Evolutionary conservation across 2,113 vertebrate species (phyloP).

Genomic region (Tragelaphus imberbis): DNA sequence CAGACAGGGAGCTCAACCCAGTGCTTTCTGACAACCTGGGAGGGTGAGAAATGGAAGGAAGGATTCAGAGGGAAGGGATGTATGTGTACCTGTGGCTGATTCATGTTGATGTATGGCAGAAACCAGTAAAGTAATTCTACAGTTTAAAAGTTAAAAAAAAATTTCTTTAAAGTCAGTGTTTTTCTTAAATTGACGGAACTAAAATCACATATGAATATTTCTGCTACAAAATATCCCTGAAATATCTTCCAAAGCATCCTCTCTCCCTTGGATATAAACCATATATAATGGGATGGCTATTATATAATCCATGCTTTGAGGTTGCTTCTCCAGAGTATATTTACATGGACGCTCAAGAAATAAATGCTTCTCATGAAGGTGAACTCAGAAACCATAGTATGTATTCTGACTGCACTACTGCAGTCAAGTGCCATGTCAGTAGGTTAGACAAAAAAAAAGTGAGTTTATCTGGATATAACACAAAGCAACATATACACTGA

Average conservation of each 20-base stretch:
- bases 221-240: neutral
- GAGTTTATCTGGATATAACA: neutral
- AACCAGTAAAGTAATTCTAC: neutral
- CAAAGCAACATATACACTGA: neutral
- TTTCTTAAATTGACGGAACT: slow-evolving; percentile 2
- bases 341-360: neutral
- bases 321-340: neutral
- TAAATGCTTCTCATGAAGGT: neutral
- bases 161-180: neutral
- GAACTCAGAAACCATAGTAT: neutral
- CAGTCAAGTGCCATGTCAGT: neutral
- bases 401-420: neutral
- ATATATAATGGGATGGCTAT: neutral
- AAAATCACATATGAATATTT: neutral
- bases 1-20: neutral
- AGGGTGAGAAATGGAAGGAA: neutral
- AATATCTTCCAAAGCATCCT: slow-evolving; percentile 14
- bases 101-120: neutral
- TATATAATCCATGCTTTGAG: neutral
- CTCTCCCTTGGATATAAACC: neutral
- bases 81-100: neutral
- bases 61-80: neutral
- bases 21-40: neutral
- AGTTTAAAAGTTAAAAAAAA: neutral
- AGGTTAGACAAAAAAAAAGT: neutral